phyloP scores from a whole-genome alignment of 2,113 vertebrate genomes.

The Bombycilla garrulus region DNA sequence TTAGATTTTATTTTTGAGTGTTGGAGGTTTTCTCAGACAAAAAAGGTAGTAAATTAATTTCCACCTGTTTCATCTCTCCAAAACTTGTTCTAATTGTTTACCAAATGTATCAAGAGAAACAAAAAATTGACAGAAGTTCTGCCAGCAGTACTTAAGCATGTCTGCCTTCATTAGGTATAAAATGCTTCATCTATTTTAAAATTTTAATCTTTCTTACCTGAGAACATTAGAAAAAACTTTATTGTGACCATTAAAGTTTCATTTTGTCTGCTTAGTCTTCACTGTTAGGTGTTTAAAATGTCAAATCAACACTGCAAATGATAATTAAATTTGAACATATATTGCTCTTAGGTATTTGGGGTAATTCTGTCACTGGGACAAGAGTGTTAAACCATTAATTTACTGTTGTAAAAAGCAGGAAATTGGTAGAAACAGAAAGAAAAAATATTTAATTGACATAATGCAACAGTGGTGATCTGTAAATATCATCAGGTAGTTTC shows the following conservation, averaged over 20 bases:
- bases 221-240: not conserved
- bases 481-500: not conserved
- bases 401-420: not conserved
- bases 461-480: not conserved
- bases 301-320: not conserved
- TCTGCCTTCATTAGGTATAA: not conserved
- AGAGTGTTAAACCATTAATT: not conserved
- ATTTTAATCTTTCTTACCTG: not conserved
- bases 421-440: not conserved
- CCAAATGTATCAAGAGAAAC: not conserved
- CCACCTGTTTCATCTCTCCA: not conserved
- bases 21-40: not conserved
- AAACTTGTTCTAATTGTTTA: not conserved
- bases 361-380: not conserved
- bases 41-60: not conserved
- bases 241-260: not conserved
- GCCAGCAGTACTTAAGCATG: not conserved
- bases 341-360: not conserved
- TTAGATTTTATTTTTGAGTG: not conserved
- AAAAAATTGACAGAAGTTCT: not conserved
- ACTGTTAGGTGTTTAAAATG: not conserved
- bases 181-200: not conserved
- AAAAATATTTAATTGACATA: not conserved
- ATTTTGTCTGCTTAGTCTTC: not conserved
- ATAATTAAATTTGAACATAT: not conserved